Conservation (phyloP, 2,113 vertebrate species). For the Camelus bactrianus region DNA sequence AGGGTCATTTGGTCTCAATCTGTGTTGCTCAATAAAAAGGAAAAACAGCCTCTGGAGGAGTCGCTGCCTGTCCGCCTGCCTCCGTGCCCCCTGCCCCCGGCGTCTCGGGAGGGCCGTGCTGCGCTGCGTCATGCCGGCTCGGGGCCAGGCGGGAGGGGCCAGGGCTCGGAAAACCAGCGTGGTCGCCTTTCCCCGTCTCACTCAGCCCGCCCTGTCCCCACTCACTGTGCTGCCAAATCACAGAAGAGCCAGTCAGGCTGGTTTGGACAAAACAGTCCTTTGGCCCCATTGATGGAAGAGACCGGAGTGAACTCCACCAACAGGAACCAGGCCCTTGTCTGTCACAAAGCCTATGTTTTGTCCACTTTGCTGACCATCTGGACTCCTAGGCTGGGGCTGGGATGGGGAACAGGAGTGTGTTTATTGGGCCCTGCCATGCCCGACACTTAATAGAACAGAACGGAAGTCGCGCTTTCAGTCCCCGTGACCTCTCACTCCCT, state of each 20-base stretch:
- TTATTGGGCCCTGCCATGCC: rapidly evolving
- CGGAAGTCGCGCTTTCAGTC: too few species aligned
- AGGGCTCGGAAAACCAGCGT: background rate
- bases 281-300: rapidly evolving
- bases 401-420: background rate
- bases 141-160: too few species aligned
- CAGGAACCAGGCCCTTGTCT: background rate
- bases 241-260: background rate
- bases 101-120: too few species aligned
- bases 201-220: background rate
- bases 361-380: background rate
- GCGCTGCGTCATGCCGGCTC: too few species aligned
- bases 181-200: too few species aligned
- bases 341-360: background rate
- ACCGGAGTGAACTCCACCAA: background rate
- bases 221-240: background rate
- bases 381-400: background rate
- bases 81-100: too few species aligned
- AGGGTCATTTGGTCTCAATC: background rate
- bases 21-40: slow-evolving; percentile 67
- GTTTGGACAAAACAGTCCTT: background rate
- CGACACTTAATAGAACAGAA: background rate
- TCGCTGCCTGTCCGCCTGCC: rapidly evolving
- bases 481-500: background rate
- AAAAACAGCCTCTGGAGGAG: background rate